These are phyloP conservation scores for Xanthorhoe spadicearia DNA, from an alignment of 2,888 invertebrate species.

Conservation along the genomic window DNA sequence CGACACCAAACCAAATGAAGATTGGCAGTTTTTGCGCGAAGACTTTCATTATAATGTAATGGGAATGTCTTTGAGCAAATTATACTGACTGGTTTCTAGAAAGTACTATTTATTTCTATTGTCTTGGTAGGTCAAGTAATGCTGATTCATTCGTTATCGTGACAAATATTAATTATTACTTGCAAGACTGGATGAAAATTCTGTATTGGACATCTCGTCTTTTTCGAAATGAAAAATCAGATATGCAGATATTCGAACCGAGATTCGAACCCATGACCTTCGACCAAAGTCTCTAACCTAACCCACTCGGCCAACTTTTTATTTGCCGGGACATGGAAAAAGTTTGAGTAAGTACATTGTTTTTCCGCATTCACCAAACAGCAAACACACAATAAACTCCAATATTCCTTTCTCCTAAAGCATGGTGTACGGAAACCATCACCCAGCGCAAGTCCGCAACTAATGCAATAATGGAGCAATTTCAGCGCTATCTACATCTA, in stretches of 20 bases:
- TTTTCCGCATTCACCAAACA: too few species aligned
- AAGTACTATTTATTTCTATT: not conserved
- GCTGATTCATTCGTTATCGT: not conserved
- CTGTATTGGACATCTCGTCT: too few species aligned
- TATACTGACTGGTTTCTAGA: conserved; percentile 9
- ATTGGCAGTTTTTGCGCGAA: conserved; percentile 20
- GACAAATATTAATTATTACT: not conserved
- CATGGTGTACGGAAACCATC: conserved; percentile 48
- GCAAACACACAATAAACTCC: conserved; percentile 5
- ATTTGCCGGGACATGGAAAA: too few species aligned
- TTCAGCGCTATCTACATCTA: conserved; percentile 20
- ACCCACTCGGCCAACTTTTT: too few species aligned
- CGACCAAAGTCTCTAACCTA: too few species aligned
- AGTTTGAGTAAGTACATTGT: too few species aligned
- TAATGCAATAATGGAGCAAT: conserved; percentile 80
- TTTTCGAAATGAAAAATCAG: too few species aligned
- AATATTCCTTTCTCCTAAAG: conserved; percentile 13
- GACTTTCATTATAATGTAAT: conserved; percentile 19
- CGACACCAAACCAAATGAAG: conserved; percentile 23
- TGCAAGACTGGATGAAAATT: too few species aligned
- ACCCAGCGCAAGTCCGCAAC: conserved; percentile 47
- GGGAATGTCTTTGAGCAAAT: conserved; percentile 18
- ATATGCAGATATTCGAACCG: too few species aligned
- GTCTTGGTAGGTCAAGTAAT: not conserved
- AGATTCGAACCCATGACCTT: too few species aligned